These are phyloP conservation scores for Ostrea edulis DNA, from an alignment of 1,140 invertebrate species.

Conservation along the genomic window DNA sequence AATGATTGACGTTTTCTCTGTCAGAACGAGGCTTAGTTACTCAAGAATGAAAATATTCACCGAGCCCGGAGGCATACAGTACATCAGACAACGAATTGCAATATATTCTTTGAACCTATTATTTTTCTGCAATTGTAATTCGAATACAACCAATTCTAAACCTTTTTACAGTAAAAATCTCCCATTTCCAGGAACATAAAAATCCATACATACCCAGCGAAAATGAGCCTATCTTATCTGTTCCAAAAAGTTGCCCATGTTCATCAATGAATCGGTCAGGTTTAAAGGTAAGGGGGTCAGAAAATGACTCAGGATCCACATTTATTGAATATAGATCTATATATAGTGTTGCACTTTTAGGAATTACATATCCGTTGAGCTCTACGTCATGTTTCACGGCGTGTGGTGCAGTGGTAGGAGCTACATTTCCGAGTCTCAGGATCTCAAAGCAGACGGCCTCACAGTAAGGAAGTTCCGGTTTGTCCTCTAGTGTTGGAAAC, in stretches of 20 bases:
- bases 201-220: not conserved
- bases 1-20: too few relatives aligned
- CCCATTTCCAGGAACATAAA: too few relatives aligned
- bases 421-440: slow-evolving; percentile 70
- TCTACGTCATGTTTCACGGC: slow-evolving; percentile 29
- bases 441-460: slow-evolving; percentile 74
- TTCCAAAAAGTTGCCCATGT: not conserved
- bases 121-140: too few relatives aligned
- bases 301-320: slow-evolving; percentile 60
- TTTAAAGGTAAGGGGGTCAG: slow-evolving; percentile 53
- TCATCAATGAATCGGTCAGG: slow-evolving; percentile 51
- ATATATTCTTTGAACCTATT: too few relatives aligned
- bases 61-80: too few relatives aligned
- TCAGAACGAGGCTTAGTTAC: too few relatives aligned
- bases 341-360: slow-evolving; percentile 58
- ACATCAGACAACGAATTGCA: too few relatives aligned
- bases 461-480: slow-evolving; percentile 55
- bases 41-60: too few relatives aligned
- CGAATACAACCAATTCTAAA: too few relatives aligned
- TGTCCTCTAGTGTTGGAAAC: slow-evolving; percentile 90
- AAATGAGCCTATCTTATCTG: not conserved
- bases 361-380: slow-evolving; percentile 56
- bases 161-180: too few relatives aligned
- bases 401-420: slow-evolving; percentile 48
- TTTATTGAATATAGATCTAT: slow-evolving; percentile 63